Percentiles rank a stretch among this genome's conserved stretches.
These are phyloP conservation scores for Pelecanoides urinatrix DNA, from an alignment of 2,113 vertebrate species.

Conservation along the genomic window DNA sequence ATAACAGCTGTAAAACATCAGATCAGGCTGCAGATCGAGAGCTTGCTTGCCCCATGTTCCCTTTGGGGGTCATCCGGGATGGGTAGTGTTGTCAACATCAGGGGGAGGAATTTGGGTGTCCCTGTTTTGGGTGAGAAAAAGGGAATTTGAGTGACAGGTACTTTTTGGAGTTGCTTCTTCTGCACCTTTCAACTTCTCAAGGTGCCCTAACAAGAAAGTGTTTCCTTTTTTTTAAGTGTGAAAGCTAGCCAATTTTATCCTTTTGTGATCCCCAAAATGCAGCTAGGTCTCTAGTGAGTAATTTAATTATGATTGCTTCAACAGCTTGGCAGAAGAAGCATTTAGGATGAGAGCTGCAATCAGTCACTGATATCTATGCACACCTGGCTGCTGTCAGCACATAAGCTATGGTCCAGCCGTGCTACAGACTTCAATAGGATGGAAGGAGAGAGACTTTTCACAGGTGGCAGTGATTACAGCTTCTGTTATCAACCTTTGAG, in stretches of 20 bases:
- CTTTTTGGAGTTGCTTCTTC: not conserved
- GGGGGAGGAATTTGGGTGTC: not conserved
- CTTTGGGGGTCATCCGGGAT: not conserved
- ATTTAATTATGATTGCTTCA: slow-evolving; percentile 39
- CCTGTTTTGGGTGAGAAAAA: not conserved
- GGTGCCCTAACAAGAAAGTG: not conserved
- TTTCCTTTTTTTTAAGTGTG: not conserved
- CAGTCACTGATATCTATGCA: slow-evolving; percentile 13
- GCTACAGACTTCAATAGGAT: not conserved
- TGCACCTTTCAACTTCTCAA: not conserved
- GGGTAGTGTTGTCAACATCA: not conserved
- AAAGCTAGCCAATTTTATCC: slow-evolving; percentile 7
- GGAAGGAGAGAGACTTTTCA: not conserved
- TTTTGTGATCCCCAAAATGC: slow-evolving; percentile 26
- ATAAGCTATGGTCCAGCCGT: not conserved
- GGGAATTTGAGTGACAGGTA: not conserved
- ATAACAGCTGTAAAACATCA: not conserved
- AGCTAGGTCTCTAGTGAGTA: slow-evolving; percentile 1
- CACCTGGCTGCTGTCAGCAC: slow-evolving; percentile 32
- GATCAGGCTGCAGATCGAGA: not conserved
- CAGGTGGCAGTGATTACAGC: slow-evolving; percentile 2
- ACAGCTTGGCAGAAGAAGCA: not conserved
- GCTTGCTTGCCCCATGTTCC: not conserved
- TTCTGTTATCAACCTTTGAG: not conserved
- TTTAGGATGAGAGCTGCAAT: slow-evolving; percentile 26